These are phyloP conservation scores for Podargus strigoides DNA, from an alignment of 2,797 vertebrate genomes.

Conservation along the genomic window DNA sequence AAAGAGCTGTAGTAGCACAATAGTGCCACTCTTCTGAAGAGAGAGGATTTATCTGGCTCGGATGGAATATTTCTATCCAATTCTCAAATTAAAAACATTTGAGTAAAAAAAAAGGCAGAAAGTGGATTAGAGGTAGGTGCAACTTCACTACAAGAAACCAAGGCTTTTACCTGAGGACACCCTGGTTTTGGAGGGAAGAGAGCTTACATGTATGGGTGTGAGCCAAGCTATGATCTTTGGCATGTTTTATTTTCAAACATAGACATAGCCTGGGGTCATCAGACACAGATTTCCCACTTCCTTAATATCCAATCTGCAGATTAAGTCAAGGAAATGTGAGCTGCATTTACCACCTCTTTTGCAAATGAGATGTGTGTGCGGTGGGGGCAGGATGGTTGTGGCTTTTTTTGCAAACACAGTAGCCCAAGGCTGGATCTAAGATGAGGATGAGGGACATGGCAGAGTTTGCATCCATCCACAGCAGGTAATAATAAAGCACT, in stretches of 20 bases:
- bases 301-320: neutral
- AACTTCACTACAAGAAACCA: neutral
- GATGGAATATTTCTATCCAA: neutral
- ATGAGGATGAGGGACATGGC: neutral
- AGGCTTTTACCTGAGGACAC: neutral
- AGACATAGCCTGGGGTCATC: neutral
- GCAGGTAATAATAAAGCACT: neutral
- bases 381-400: neutral
- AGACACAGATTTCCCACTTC: neutral
- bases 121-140: neutral
- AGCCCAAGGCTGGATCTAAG: neutral
- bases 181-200: neutral
- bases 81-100: neutral
- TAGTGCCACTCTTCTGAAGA: neutral
- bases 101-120: neutral
- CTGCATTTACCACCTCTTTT: neutral
- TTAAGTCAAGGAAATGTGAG: neutral
- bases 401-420: neutral
- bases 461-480: neutral
- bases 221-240: neutral
- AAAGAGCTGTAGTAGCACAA: neutral
- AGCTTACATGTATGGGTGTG: neutral
- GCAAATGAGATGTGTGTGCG: neutral
- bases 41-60: neutral
- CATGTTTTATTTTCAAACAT: neutral